Percentiles rank a stretch among this genome's conserved stretches.
Evolutionary conservation across 2,113 vertebrate genomes (phyloP).

Genomic region (Carettochelys insculpta): DNA sequence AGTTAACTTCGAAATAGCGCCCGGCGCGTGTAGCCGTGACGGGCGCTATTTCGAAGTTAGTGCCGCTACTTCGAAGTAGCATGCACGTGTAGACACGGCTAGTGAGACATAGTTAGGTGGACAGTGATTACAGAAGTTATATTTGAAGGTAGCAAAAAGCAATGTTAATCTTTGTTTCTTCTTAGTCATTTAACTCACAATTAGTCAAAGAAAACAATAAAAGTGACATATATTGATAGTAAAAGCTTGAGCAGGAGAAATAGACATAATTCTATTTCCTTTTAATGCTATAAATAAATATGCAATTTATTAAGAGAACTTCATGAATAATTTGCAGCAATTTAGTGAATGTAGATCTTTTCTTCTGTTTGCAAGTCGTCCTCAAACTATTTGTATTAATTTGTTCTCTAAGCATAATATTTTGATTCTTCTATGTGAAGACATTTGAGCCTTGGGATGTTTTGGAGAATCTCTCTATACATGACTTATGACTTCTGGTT

Average conservation of each 20-base stretch:
- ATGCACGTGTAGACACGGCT: too few species aligned
- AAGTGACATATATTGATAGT: background rate
- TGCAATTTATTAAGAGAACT: background rate
- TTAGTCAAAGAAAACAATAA: background rate
- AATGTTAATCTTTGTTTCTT: background rate
- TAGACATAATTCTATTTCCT: background rate
- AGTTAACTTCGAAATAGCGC: too few species aligned
- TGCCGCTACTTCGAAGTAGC: too few species aligned
- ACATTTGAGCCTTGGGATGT: background rate
- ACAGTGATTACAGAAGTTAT: background rate
- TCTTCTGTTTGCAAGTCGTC: background rate
- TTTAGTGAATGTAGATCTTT: background rate
- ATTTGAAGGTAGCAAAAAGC: background rate
- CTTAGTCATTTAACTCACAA: background rate
- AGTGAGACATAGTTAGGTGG: background rate
- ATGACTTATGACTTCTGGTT: background rate
- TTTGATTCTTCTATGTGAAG: background rate
- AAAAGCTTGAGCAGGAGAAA: background rate
- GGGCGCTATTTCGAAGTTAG: too few species aligned
- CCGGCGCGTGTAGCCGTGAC: too few species aligned
- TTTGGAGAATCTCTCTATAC: background rate
- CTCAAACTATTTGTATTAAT: background rate
- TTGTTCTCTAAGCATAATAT: background rate
- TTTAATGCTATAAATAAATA: background rate
- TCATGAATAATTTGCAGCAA: background rate